Evolutionary conservation across 2,888 invertebrate genomes (phyloP), one percentile per base, ranked within the genome.

Genomic region (Rutpela maculata): DNA sequence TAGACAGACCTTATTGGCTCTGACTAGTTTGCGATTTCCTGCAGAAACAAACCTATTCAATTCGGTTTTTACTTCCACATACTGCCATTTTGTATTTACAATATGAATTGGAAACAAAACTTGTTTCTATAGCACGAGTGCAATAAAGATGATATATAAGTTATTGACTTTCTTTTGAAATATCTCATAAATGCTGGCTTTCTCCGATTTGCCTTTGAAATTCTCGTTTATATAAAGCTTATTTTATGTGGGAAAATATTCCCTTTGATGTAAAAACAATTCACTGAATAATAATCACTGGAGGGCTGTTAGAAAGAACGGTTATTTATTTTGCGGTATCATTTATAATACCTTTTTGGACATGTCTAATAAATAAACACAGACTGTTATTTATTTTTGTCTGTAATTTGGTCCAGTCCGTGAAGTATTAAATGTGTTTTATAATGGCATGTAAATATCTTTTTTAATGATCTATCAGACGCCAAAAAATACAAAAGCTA

Each of bases 151-250:
- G 59, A 22, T 59, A 7, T 19, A 59, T 59, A 22, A 22, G 19
- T 22, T 22, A 22, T 22, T 22, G 59, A 59, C 59, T 59, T 59
- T 59, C 59, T 22, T 59, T 59, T 59, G 59, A 12, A 19, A 59
- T 59, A 59, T 59, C 59, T 22, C 15, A 19, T 59, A 19, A 59
- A 59, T 59, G 22, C 18, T 18, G 59, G 22, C 59, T 59, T 59
- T 59, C 59, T 59, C 59, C 59, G 59, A 59, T 59, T 59, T 59
- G 59, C 59, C 59, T 59, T 59, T 59, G 22, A 59, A 59, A 59
- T 59, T 19, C 59, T 22, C 59, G 18, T 59, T 59, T 59, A 59
- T 19, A 59, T 22, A 59, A 59, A 19, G 59, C 59, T 59, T 59
- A 59, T 59, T 59, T 59, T 59, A 59, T 59, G 59, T 59, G 15